phyloP scores from a whole-genome alignment of 1,140 invertebrate genomes.

The Dendroctonus ponderosae region DNA sequence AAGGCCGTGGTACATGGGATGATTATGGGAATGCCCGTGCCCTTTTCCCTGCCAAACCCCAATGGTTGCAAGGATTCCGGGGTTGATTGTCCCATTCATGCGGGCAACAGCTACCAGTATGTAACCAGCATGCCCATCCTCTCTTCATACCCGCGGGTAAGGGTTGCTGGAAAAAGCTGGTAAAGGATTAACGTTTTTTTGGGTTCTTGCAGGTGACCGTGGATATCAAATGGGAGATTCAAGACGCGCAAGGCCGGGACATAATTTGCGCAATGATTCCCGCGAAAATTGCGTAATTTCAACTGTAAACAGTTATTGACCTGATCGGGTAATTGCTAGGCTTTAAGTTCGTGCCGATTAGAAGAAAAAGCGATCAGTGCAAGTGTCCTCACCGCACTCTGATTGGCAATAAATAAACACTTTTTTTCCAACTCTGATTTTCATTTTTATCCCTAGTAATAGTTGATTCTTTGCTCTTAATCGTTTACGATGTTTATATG shows the following conservation, averaged over 20 bases:
- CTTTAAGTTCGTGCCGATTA: no score
- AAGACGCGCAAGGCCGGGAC: slow-evolving; percentile 59
- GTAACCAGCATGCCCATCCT: slow-evolving; percentile 59
- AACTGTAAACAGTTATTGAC: no score
- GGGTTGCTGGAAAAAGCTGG: slow-evolving; percentile 46
- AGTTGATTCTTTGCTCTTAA: no score
- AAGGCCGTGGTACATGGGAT: slow-evolving; percentile 68
- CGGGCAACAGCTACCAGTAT: slow-evolving; percentile 60
- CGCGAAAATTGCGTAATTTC: slow-evolving; percentile 57
- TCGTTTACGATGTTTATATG: no score
- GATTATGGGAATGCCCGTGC: slow-evolving; percentile 65
- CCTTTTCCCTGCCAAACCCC: slow-evolving; percentile 67
- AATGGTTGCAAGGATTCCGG: slow-evolving; percentile 66
- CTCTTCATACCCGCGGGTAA: slow-evolving; percentile 64
- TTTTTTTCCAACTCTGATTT: no score
- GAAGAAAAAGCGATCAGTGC: no score
- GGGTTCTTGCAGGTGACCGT: slow-evolving; percentile 57
- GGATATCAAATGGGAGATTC: slow-evolving; percentile 70
- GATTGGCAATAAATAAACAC: no score
- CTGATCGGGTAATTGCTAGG: no score
- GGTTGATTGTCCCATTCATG: slow-evolving; percentile 64
- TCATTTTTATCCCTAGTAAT: no score
- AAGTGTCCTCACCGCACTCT: no score
- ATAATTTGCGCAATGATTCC: slow-evolving; percentile 68
- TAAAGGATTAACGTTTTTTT: slow-evolving; percentile 40